A percentile compares a stretch with the other conserved stretches of the same genome.
Conservation (phyloP, 2,113 vertebrate species). For the Entosphenus tridentatus region DNA sequence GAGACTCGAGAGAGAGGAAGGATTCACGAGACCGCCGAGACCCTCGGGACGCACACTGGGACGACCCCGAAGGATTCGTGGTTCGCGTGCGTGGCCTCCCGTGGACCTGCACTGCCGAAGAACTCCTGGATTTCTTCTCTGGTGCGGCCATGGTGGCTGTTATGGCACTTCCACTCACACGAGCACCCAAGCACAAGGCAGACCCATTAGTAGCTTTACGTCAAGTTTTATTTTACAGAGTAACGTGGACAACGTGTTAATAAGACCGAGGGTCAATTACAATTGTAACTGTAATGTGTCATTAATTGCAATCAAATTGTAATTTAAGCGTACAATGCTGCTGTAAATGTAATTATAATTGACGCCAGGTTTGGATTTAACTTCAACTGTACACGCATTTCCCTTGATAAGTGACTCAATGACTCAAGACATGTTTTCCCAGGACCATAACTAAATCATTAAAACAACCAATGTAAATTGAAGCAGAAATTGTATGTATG, state of each 20-base stretch:
- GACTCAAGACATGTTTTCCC: no score
- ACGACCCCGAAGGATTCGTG: constrained; percentile 35
- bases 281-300: no score
- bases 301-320: no score
- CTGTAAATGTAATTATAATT: no score
- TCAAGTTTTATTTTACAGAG: not conserved
- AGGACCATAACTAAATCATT: not conserved
- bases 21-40: not conserved
- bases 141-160: constrained; percentile 17
- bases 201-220: not conserved
- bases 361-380: no score
- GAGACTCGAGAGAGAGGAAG: not conserved
- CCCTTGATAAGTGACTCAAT: no score
- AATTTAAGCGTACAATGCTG: no score
- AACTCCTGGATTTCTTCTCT: constrained; percentile 41
- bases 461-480: not conserved
- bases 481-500: no score
- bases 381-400: no score
- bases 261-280: no score
- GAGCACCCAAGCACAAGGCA: not conserved
- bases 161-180: not conserved
- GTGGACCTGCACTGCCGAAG: constrained; percentile 41
- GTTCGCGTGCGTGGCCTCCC: constrained; percentile 43
- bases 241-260: no score
- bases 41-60: constrained; percentile 13